Evolutionary conservation across 1,140 invertebrate species (phyloP), one percentile per base, ranked within the genome.

Genomic region (Drosophila kurseongensis): DNA sequence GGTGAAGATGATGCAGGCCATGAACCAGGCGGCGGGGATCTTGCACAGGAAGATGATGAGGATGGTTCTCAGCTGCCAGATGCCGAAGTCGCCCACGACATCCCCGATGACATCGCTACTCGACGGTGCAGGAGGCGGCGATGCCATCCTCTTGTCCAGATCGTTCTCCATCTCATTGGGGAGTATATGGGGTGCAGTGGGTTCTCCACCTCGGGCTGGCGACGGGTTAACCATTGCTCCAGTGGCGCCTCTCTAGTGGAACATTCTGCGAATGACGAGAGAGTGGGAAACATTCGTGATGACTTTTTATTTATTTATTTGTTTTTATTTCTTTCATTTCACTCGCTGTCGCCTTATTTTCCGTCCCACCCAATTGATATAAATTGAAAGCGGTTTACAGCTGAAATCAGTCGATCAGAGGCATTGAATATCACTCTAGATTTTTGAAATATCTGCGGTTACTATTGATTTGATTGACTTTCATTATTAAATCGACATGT

Each of bases 11-110:
- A 93, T 91, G 59, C 92, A 93, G 41, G 92, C 92, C 92, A 93
- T 93, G 62, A 93, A 93, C 93, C 93, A 93, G 7, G 93, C 91
- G 7, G 93, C 92, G 8, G 93, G 93, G 36, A 93, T 93, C 73
- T 93, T 93, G 57, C 90, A 91, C 2, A 93, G 75, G 57, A 90
- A 93, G 10, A 93, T 84, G 44, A 93, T 91, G n/a, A 92, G 71
- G 1, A 92, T 90, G 12, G 92, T 89, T 48, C 92, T 78, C 42
- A 92, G 52, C 55, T 93, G 93, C 92, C 92, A 93, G 40, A 89
- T 85, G 41, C 93, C 93, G 56, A 92, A 92, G 40, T 92, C 80
- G 8, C 93, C 92, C 16, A 91, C 78, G 9, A 93, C 82, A 52
- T 83, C 72, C 2, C 73, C 72, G 35, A 92, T 91, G 27, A 92